Evolutionary conservation across 2,888 invertebrate species (phyloP).

Genomic region (Ecliptopera silaceata): DNA sequence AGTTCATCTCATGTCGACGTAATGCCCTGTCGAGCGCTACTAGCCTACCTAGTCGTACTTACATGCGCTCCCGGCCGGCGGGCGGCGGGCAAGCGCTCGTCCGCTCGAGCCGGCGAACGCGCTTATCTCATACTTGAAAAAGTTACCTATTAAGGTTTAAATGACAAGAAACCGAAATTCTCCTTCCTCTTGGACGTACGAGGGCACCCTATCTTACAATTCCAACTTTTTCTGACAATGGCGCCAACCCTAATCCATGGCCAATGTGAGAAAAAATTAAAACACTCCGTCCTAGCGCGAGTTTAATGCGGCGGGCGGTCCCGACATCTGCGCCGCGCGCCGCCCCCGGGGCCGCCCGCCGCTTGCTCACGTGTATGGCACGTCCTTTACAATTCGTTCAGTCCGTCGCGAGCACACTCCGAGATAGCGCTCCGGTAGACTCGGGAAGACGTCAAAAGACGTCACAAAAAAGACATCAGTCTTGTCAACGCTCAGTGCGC

Average conservation of each 20-base stretch:
- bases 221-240: constrained; percentile 27
- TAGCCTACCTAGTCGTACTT: constrained; percentile 16
- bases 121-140: constrained; percentile 38
- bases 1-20: constrained; percentile 18
- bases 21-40: constrained; percentile 14
- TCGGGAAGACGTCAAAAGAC: constrained; percentile 29
- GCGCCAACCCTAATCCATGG: constrained; percentile 19
- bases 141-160: constrained; percentile 29
- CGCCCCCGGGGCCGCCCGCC: constrained; percentile 16
- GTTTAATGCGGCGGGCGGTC: constrained; percentile 16
- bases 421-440: neutral
- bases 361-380: constrained; percentile 54
- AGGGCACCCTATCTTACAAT: constrained; percentile 33
- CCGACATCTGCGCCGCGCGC: neutral
- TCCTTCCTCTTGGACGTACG: constrained; percentile 35
- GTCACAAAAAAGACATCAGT: constrained; percentile 31
- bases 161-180: constrained; percentile 35
- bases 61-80: neutral
- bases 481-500: constrained; percentile 21
- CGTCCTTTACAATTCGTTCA: constrained; percentile 49
- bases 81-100: constrained; percentile 2
- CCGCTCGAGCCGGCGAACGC: constrained; percentile 8
- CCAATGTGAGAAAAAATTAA: constrained; percentile 31
- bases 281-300: constrained; percentile 24
- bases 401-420: constrained; percentile 25